Conservation (phyloP, 2,888 invertebrate species). For the Cenopis cana region DNA sequence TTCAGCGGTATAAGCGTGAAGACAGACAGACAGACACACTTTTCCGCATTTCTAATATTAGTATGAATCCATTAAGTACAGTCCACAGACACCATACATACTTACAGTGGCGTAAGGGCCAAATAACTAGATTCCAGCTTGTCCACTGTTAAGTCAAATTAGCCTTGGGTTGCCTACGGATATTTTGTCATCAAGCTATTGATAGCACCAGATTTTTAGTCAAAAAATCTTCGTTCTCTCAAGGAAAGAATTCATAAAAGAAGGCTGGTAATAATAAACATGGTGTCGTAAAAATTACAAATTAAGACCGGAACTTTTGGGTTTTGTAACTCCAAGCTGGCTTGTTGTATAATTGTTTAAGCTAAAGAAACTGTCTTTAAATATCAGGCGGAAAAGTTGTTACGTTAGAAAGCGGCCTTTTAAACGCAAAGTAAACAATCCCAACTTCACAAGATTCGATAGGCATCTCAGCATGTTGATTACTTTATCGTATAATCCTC, state of each 20-base stretch:
- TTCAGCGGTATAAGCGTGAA: too few relatives aligned
- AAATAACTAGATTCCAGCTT: not conserved
- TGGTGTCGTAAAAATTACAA: conserved; percentile 2
- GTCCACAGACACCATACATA: not conserved
- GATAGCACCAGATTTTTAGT: not conserved
- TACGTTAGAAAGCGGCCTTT: conserved; percentile 39
- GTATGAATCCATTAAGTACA: too few relatives aligned
- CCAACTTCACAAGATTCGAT: conserved; percentile 44
- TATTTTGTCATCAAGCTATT: not conserved
- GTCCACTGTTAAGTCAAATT: too few relatives aligned
- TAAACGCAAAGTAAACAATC: conserved; percentile 42
- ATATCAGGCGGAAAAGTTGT: conserved; percentile 29
- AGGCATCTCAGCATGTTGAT: conserved; percentile 43
- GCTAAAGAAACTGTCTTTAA: conserved; percentile 28
- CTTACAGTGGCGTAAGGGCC: not conserved
- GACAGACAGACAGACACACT: too few relatives aligned
- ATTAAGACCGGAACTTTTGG: conserved; percentile 3
- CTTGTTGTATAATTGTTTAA: conserved; percentile 28
- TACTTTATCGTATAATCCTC: conserved; percentile 43
- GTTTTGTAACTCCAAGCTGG: conserved; percentile 5
- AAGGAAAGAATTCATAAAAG: not conserved
- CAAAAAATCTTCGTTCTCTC: not conserved
- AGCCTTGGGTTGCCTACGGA: not conserved
- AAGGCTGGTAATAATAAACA: not conserved
- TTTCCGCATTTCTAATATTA: too few relatives aligned